Percentiles rank a stretch among this genome's conserved stretches.
These are phyloP conservation scores for Choristoneura rosaceana DNA, from an alignment of 2,888 invertebrate genomes.

Conservation along the genomic window DNA sequence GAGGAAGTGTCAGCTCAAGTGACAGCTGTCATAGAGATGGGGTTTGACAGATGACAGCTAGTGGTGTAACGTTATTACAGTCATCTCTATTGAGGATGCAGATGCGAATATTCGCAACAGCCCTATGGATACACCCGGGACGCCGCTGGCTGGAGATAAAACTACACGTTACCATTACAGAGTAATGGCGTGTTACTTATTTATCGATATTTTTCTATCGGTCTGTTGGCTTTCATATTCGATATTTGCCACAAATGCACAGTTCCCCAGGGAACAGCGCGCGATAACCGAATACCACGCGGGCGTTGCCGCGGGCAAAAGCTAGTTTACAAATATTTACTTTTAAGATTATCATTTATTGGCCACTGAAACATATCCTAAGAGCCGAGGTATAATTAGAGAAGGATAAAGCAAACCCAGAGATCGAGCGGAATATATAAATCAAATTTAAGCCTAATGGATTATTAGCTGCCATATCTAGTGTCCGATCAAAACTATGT, in stretches of 20 bases:
- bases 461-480: slow-evolving; percentile 6
- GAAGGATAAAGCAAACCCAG: background rate
- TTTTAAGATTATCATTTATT: background rate
- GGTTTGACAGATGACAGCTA: no score
- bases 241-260: background rate
- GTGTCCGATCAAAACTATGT: no score
- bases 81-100: no score
- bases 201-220: slow-evolving; percentile 11
- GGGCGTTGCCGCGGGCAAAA: no score
- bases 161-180: slow-evolving; percentile 3
- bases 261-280: no score
- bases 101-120: no score
- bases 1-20: no score
- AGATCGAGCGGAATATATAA: slow-evolving; percentile 3
- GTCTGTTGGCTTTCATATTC: background rate
- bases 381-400: slow-evolving; percentile 4
- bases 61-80: no score
- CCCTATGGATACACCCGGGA: background rate
- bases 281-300: no score
- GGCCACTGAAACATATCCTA: background rate
- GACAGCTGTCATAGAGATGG: no score
- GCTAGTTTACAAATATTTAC: no score
- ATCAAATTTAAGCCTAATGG: slow-evolving; percentile 10
- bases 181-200: slow-evolving; percentile 12
- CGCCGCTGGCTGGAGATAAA: background rate